Conservation (phyloP, 1,140 invertebrate species). For the Drosophila arawakana region DNA sequence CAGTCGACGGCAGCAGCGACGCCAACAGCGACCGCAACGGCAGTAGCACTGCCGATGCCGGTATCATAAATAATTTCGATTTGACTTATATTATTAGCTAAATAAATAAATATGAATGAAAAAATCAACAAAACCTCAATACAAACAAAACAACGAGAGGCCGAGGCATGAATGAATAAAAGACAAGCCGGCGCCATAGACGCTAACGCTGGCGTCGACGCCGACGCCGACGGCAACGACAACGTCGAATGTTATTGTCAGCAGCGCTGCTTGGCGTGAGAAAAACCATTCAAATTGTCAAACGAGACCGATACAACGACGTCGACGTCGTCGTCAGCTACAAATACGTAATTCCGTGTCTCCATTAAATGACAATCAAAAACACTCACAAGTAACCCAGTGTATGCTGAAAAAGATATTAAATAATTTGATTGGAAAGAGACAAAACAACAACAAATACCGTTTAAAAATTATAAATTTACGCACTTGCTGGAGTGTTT, state of each 20-base stretch:
- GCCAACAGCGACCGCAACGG: not conserved
- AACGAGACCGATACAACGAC: slow-evolving; percentile 54
- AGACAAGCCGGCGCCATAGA: slow-evolving; percentile 67
- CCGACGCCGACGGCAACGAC: slow-evolving; percentile 25
- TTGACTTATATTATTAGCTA: slow-evolving; percentile 82
- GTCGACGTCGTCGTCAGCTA: not conserved
- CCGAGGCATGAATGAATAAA: slow-evolving; percentile 76
- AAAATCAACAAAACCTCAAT: slow-evolving; percentile 46
- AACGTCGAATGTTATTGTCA: slow-evolving; percentile 3
- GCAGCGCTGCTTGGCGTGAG: slow-evolving; percentile 75
- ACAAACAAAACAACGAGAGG: slow-evolving; percentile 63
- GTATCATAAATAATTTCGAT: slow-evolving; percentile 82
- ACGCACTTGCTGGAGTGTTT: not conserved
- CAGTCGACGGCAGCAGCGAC: not conserved
- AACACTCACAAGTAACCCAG: slow-evolving; percentile 39
- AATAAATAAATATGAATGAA: slow-evolving; percentile 75
- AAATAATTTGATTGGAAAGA: slow-evolving; percentile 34
- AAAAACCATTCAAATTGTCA: slow-evolving; percentile 81
- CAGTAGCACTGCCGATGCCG: slow-evolving; percentile 52
- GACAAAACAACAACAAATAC: slow-evolving; percentile 34
- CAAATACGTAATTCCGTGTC: slow-evolving; percentile 65
- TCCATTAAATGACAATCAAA: slow-evolving; percentile 73
- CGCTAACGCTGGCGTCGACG: slow-evolving; percentile 39
- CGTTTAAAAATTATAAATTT: slow-evolving; percentile 17
- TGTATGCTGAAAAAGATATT: slow-evolving; percentile 12